Conservation (phyloP, 1,140 invertebrate species). For the Ips typographus region DNA sequence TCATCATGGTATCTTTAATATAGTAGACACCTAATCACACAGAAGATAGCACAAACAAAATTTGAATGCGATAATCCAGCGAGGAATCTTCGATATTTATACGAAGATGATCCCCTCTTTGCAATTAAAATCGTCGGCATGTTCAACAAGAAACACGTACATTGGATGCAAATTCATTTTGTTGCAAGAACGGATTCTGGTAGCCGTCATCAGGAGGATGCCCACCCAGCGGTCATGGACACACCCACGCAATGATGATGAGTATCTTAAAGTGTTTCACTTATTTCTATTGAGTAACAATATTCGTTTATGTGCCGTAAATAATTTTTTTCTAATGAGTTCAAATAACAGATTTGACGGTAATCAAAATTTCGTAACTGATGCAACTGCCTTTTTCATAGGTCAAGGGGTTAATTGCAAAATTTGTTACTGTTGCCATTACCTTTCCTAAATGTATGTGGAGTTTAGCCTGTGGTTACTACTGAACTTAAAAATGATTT, state of each 20-base stretch:
- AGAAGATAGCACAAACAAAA: too few species aligned
- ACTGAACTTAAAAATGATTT: constrained; percentile 5
- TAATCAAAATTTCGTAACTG: constrained; percentile 1
- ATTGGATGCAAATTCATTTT: constrained; percentile 27
- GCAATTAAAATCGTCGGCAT: constrained; percentile 8
- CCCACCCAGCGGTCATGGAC: background rate
- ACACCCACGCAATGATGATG: background rate
- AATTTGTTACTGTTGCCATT: constrained; percentile 1
- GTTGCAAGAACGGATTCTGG: constrained; percentile 21
- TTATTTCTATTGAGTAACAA: too few species aligned
- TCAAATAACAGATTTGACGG: background rate
- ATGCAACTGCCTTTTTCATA: constrained; percentile 1
- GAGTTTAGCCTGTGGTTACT: background rate
- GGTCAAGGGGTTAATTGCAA: constrained; percentile 4
- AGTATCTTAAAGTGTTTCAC: background rate
- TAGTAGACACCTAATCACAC: too few species aligned
- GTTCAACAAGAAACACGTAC: background rate
- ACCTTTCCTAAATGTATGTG: constrained; percentile 1
- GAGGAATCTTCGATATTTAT: constrained; percentile 15
- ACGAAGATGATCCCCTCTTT: constrained; percentile 25
- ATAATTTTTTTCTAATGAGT: too few species aligned
- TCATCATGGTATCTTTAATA: too few species aligned
- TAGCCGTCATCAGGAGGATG: constrained; percentile 5
- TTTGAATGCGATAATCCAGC: too few species aligned
- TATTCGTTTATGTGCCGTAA: too few species aligned